A percentile compares a stretch with the other conserved stretches of the same genome.
These are phyloP conservation scores for Papilio polyxenes DNA, from an alignment of 1,140 invertebrate genomes.

Conservation along the genomic window DNA sequence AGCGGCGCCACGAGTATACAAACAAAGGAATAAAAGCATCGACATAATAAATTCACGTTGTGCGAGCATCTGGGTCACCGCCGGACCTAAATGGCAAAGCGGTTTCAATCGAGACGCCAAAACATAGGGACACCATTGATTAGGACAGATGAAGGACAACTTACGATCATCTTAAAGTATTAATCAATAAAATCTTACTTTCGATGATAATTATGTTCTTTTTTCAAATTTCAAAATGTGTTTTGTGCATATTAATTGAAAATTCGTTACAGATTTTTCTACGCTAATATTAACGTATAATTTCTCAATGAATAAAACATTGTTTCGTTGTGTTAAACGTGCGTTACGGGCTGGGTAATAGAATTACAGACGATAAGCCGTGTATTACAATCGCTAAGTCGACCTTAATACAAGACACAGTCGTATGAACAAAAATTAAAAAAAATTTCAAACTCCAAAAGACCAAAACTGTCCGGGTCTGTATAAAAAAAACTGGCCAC, in stretches of 20 bases:
- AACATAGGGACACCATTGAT: slow-evolving; percentile 39
- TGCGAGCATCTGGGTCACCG: slow-evolving; percentile 41
- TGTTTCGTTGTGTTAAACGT: neutral
- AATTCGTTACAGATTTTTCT: too few species aligned
- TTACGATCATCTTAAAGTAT: neutral
- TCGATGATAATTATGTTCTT: too few species aligned
- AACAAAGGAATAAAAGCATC: slow-evolving; percentile 38
- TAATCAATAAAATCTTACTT: too few species aligned
- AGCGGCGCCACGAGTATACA: slow-evolving; percentile 21
- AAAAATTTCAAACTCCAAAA: neutral
- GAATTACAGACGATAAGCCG: neutral
- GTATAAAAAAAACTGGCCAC: slow-evolving; percentile 4
- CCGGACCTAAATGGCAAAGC: slow-evolving; percentile 32
- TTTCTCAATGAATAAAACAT: neutral
- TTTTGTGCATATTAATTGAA: too few species aligned
- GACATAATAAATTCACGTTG: slow-evolving; percentile 38
- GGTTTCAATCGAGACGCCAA: slow-evolving; percentile 38
- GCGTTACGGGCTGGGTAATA: neutral
- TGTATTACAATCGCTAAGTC: neutral
- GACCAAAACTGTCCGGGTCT: neutral
- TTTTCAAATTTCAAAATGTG: too few species aligned
- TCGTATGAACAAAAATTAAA: neutral
- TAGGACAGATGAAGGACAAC: neutral
- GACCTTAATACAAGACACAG: neutral
- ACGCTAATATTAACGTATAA: too few species aligned